Percentiles rank a stretch among this genome's conserved stretches.
These are phyloP conservation scores for Tylochromis polylepis DNA, from an alignment of 2,113 vertebrate genomes.

Conservation along the genomic window DNA sequence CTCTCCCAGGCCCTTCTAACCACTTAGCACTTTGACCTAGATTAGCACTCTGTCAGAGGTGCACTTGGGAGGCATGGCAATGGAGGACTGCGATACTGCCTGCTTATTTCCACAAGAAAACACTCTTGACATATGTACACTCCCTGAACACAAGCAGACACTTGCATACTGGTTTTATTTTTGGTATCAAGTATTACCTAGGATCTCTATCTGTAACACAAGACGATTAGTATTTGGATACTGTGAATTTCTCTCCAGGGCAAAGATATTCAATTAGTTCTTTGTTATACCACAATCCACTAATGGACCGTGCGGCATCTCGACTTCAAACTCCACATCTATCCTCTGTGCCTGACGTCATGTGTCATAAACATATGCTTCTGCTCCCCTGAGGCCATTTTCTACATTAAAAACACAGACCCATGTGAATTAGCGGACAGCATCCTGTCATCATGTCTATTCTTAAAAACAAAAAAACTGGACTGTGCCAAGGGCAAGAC, in stretches of 20 bases:
- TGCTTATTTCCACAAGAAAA: constrained; percentile 29
- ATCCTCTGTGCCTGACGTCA: constrained; percentile 20
- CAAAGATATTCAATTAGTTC: constrained; percentile 31
- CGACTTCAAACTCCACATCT: neutral
- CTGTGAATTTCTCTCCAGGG: neutral
- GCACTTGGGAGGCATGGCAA: constrained; percentile 38
- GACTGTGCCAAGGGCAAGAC: constrained; percentile 10
- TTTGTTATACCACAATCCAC: constrained; percentile 1
- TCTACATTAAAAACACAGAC: constrained; percentile 36
- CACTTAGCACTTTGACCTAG: constrained; percentile 72
- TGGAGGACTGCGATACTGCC: constrained; percentile 19
- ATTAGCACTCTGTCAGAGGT: constrained; percentile 58
- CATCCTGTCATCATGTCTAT: constrained; percentile 37
- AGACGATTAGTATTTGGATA: constrained; percentile 28
- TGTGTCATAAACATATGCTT: constrained; percentile 49
- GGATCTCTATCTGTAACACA: neutral
- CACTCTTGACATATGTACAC: neutral
- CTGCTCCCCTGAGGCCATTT: constrained; percentile 9
- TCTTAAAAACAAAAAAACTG: neutral
- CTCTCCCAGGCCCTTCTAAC: constrained; percentile 54
- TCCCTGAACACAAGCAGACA: neutral
- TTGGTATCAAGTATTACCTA: constrained; percentile 7
- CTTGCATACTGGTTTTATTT: neutral
- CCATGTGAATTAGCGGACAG: constrained; percentile 27
- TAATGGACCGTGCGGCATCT: constrained; percentile 4